Base-by-base conservation (phyloP, 2,113 vertebrate species). In the Agelaius phoeniceus region DNA sequence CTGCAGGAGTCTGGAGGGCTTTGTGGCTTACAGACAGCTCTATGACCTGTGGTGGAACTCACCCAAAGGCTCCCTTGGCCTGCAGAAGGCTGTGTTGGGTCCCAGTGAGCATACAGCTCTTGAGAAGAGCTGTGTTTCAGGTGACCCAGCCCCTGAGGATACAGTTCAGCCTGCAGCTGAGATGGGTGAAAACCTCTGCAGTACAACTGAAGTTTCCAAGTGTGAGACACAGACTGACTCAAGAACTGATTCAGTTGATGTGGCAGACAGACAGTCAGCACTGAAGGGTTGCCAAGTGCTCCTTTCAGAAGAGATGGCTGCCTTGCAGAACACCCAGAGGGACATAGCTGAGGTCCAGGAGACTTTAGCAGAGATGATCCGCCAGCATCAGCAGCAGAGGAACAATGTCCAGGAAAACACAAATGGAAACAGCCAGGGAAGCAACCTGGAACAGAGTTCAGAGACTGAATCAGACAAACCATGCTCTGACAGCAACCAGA, bases 11-110 rank as follows among this genome's bases (percentile, higher is more conserved):
- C 96, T 99, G 81, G 98, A 98, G 95, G 98, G 98, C 41, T 98
- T 99, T 35, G 91, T 98, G 76, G 95, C 92, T 46, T 99, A 99
- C 14, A 97, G 98, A 27, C 95, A 84, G 22, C 93, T 99, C 26
- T 99, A 99, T 65, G 94, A 98, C 18, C 66, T 97, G 67, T 99
- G 99, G 99, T 99, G 99, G 99, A 97, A 96, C 21, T 28, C 68
- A 48, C 92, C 90, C 51, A 59, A 57, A 49, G 80, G 76, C 26
- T 66, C 43, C 55, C 51, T 65, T 33, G n/a, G 26, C 44, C 9
- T 55, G 51, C 46, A 93, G 54, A 58, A 92, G 15, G 21, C 54
- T 67, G 65, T 3, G 31, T 12, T 57, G 35, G 65, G 44, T 66
- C 72, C 75, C 62, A 72, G 48, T 35, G 76, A 90, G 73, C 84